A percentile compares a stretch with the other conserved stretches of the same genome.
These are phyloP conservation scores for Propsilocerus akamusi DNA, from an alignment of 1,140 invertebrate species.

Conservation along the genomic window DNA sequence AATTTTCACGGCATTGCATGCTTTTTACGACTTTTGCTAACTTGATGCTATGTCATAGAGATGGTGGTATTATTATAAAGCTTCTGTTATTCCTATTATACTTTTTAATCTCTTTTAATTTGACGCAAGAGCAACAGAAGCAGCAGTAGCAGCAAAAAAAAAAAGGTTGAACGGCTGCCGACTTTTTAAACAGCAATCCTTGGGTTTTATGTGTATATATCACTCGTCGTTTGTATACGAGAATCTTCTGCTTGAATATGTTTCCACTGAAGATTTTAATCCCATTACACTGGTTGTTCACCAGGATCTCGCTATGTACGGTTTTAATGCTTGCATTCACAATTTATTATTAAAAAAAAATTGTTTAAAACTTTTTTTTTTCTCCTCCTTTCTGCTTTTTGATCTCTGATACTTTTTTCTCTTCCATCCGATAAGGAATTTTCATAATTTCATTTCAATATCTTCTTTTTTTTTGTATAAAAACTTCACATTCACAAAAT, in stretches of 20 bases:
- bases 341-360: not conserved
- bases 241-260: slow-evolving; percentile 1
- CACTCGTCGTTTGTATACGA: too few relatives aligned
- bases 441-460: not conserved
- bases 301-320: not conserved
- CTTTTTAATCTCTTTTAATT: slow-evolving; percentile 4
- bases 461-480: not conserved
- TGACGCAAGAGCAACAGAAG: not conserved
- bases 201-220: not conserved
- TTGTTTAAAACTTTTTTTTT: not conserved
- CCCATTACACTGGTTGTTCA: not conserved
- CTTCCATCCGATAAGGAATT: not conserved
- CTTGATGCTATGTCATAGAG: too few relatives aligned
- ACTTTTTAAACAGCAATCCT: too few relatives aligned
- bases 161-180: too few relatives aligned
- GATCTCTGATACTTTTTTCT: not conserved
- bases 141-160: too few relatives aligned
- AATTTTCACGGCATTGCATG: too few relatives aligned
- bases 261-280: not conserved
- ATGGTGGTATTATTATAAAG: not conserved
- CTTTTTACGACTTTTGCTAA: too few relatives aligned
- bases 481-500: not conserved
- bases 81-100: slow-evolving; percentile 2
- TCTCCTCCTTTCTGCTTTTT: not conserved
- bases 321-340: too few relatives aligned